These are phyloP conservation scores for Ophion slaviceki DNA, from an alignment of 2,888 invertebrate species.

Conservation along the genomic window DNA sequence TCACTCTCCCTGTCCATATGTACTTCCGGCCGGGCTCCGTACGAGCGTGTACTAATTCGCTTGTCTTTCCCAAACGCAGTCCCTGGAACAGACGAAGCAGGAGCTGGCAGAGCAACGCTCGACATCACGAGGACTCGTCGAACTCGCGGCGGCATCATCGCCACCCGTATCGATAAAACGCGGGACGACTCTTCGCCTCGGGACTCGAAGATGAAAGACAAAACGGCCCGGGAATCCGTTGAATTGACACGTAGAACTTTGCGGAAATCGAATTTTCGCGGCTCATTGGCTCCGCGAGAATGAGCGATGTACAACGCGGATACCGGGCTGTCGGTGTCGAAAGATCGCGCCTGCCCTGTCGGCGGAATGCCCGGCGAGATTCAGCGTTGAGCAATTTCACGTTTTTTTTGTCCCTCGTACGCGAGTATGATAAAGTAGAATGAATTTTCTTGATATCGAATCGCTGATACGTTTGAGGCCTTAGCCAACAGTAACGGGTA, in stretches of 20 bases:
- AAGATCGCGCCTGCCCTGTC: neutral
- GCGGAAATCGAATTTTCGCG: neutral
- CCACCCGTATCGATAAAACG: slow-evolving; percentile 74
- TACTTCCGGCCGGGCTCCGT: neutral
- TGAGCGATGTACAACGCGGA: neutral
- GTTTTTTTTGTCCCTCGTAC: neutral
- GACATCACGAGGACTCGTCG: slow-evolving; percentile 75
- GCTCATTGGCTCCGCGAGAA: neutral
- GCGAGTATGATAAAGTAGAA: neutral
- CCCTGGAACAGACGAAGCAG: slow-evolving; percentile 80
- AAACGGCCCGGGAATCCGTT: neutral
- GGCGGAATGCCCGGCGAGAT: neutral
- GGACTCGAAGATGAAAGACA: neutral
- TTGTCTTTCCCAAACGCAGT: slow-evolving; percentile 60
- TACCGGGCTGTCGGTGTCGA: neutral
- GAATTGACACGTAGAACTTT: neutral
- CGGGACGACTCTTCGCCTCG: neutral
- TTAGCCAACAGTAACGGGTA: no score
- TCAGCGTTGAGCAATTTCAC: neutral
- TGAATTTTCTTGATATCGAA: neutral
- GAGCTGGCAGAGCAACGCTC: slow-evolving; percentile 80
- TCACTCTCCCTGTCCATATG: neutral
- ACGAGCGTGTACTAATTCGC: neutral
- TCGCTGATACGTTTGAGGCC: neutral
- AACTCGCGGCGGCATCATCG: slow-evolving; percentile 78